Evolutionary conservation across 2,888 invertebrate genomes (phyloP).

Genomic region (Chrysopilus asiliformis): DNA sequence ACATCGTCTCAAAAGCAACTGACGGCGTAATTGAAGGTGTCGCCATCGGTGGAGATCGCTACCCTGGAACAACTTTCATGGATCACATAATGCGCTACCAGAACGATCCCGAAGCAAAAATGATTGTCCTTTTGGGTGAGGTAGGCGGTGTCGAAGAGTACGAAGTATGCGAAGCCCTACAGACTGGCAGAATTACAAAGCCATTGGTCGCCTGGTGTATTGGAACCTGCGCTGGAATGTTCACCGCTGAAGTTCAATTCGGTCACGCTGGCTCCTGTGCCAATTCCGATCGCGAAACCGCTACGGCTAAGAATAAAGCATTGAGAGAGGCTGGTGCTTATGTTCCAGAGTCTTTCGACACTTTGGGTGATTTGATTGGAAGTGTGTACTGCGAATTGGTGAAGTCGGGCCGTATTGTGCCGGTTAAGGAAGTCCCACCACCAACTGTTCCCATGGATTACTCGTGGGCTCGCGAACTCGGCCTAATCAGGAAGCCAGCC

Average conservation of each 20-base stretch:
- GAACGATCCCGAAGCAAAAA: conserved; percentile 70
- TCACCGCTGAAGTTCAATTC: conserved; percentile 86
- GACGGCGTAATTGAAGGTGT: conserved; percentile 97
- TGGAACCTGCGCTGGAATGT: conserved; percentile 81
- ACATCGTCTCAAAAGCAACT: conserved; percentile 90
- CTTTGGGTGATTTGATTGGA: conserved; percentile 65
- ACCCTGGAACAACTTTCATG: conserved; percentile 96
- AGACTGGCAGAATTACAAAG: conserved; percentile 69
- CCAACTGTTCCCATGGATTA: conserved; percentile 99
- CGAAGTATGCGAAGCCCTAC: conserved; percentile 80
- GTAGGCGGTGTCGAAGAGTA: conserved; percentile 99
- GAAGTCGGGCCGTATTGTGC: conserved; percentile 66
- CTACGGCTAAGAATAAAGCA: conserved; percentile 80
- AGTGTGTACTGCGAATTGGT: conserved; percentile 67
- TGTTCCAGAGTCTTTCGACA: conserved; percentile 90
- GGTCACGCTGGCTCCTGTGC: conserved; percentile 99
- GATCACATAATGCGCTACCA: conserved; percentile 88
- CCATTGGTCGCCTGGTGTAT: conserved; percentile 99
- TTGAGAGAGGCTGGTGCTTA: conserved; percentile 70
- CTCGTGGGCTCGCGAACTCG: conserved; percentile 92
- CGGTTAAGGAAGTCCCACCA: conserved; percentile 84
- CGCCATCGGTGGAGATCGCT: conserved; percentile 95
- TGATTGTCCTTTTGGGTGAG: conserved; percentile 92
- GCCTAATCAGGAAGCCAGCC: conserved; percentile 95
- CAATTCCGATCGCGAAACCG: conserved; percentile 86